These are phyloP conservation scores for Epicauta chinensis DNA, from an alignment of 1,140 invertebrate genomes.

Conservation along the genomic window DNA sequence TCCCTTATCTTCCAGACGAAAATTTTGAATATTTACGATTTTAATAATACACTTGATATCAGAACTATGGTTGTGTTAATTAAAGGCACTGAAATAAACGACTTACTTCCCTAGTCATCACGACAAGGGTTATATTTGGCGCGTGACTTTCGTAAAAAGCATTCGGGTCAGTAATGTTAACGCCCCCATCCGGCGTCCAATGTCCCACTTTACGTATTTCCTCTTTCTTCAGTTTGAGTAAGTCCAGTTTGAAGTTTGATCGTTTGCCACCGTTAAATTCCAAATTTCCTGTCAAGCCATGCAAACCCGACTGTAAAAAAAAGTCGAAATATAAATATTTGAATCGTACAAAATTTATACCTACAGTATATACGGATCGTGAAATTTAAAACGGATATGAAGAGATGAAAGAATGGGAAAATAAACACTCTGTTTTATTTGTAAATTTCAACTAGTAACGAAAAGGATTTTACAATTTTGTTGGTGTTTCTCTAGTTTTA, in stretches of 20 bases:
- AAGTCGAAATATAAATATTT: background rate
- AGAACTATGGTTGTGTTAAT: too few species aligned
- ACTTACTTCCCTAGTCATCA: slow-evolving; percentile 82
- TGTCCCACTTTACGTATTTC: slow-evolving; percentile 72
- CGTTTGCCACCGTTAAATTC: slow-evolving; percentile 80
- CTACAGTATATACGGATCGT: too few species aligned
- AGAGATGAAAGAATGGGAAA: background rate
- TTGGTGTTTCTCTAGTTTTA: too few species aligned
- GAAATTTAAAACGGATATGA: background rate
- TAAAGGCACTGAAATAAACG: background rate
- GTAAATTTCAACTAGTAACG: background rate
- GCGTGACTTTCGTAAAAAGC: slow-evolving; percentile 79
- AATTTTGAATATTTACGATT: too few species aligned
- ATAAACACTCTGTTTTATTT: background rate
- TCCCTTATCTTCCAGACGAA: too few species aligned
- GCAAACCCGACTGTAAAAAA: slow-evolving; percentile 59
- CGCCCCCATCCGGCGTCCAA: slow-evolving; percentile 66
- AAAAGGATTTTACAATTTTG: background rate
- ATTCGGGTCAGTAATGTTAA: slow-evolving; percentile 76
- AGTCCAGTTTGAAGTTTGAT: slow-evolving; percentile 76
- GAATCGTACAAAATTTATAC: too few species aligned
- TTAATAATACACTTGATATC: too few species aligned
- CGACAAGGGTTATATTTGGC: slow-evolving; percentile 81
- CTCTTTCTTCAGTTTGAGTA: slow-evolving; percentile 75
- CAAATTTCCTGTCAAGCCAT: slow-evolving; percentile 82